Conservation (phyloP, 2,797 vertebrate species). For the Lithobates pipiens region DNA sequence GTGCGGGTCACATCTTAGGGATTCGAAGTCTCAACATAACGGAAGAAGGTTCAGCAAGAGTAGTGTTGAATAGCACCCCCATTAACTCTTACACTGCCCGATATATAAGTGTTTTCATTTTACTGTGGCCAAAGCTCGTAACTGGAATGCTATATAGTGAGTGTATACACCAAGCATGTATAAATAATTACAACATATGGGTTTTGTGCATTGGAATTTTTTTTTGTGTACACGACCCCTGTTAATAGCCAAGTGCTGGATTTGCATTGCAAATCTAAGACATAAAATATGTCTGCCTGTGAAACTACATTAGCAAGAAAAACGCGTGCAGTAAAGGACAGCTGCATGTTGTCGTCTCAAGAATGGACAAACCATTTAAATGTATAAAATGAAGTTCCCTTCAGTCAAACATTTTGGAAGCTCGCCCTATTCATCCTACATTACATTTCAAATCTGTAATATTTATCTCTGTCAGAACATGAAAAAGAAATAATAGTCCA, state of each 20-base stretch:
- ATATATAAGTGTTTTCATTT: background rate
- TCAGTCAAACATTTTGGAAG: background rate
- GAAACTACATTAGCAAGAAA: background rate
- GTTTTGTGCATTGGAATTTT: background rate
- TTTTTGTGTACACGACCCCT: too few relatives aligned
- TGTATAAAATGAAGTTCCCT: background rate
- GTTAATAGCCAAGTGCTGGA: too few relatives aligned
- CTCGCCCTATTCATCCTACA: too few relatives aligned
- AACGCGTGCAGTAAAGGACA: too few relatives aligned
- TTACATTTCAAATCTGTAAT: too few relatives aligned
- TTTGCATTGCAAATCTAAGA: background rate
- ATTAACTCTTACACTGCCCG: constrained; percentile 13
- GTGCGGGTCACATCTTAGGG: constrained; percentile 28
- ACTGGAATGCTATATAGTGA: background rate
- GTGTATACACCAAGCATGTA: too few relatives aligned
- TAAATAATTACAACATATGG: background rate
- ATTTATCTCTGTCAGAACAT: too few relatives aligned
- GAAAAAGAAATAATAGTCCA: too few relatives aligned
- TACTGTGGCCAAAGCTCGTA: background rate
- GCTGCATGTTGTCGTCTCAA: background rate
- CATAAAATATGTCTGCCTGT: background rate
- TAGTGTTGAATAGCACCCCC: background rate
- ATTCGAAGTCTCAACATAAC: background rate
- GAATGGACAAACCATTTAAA: background rate
- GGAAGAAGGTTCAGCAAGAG: constrained; percentile 21